Percentiles rank a stretch among this genome's conserved stretches.
These are phyloP conservation scores for Halocaridina rubra DNA, from an alignment of 2,888 invertebrate genomes.

Conservation along the genomic window DNA sequence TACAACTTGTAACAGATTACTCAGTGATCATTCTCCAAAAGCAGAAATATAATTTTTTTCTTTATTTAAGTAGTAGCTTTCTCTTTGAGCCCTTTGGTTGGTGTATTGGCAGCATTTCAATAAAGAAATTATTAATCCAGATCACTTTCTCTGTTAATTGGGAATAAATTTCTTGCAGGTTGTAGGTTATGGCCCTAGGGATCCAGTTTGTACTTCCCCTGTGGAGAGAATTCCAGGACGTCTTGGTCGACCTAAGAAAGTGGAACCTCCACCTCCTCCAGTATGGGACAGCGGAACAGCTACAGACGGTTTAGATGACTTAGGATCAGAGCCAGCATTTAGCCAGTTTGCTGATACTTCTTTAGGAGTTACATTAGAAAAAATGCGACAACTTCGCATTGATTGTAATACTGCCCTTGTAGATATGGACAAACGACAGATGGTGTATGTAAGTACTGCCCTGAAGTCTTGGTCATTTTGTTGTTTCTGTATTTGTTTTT, in stretches of 20 bases:
- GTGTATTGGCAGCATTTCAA: too few relatives aligned
- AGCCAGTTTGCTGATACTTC: slow-evolving; percentile 46
- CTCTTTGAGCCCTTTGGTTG: too few relatives aligned
- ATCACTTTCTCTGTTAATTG: not conserved
- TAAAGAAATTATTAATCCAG: too few relatives aligned
- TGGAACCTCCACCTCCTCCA: slow-evolving; percentile 30
- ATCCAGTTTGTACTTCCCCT: slow-evolving; percentile 27
- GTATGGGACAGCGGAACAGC: slow-evolving; percentile 43
- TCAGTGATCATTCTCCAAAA: too few relatives aligned
- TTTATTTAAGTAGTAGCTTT: too few relatives aligned
- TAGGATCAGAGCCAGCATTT: slow-evolving; percentile 37
- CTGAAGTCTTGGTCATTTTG: too few relatives aligned
- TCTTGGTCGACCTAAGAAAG: slow-evolving; percentile 39
- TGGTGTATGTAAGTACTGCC: slow-evolving; percentile 61
- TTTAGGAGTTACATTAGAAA: slow-evolving; percentile 45
- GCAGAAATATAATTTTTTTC: too few relatives aligned
- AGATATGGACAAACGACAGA: slow-evolving; percentile 48
- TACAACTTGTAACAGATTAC: too few relatives aligned
- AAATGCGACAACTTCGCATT: slow-evolving; percentile 56
- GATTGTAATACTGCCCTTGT: slow-evolving; percentile 61
- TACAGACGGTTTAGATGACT: slow-evolving; percentile 37
- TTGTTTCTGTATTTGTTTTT: too few relatives aligned
- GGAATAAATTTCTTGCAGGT: slow-evolving; percentile 19
- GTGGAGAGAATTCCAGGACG: slow-evolving; percentile 43
- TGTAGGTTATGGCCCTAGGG: slow-evolving; percentile 57